Conservation (phyloP, 2,113 vertebrate genomes). For the Xenotilapia caudafasciata region DNA sequence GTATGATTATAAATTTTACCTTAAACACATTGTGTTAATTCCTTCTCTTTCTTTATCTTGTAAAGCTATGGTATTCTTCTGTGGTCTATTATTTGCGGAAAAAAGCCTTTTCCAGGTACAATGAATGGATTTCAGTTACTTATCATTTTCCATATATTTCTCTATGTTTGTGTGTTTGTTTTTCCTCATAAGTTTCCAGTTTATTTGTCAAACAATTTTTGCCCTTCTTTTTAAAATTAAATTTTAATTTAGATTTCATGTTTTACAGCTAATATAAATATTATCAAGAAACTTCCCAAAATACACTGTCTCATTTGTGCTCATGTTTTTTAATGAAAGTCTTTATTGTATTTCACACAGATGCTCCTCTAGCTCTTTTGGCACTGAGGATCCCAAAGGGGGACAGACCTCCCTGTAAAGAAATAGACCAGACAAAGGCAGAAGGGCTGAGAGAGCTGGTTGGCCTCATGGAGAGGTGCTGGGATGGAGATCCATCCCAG, state of each 20-base stretch:
- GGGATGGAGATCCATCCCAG: neutral
- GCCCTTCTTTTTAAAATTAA: neutral
- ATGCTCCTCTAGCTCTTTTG: rapidly evolving
- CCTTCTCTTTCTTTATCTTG: neutral
- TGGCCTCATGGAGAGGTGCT: conserved; percentile 22
- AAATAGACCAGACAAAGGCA: neutral
- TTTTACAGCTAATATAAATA: rapidly evolving
- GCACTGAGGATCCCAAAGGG: rapidly evolving
- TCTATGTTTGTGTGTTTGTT: neutral
- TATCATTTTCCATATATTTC: neutral
- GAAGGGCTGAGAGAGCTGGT: conserved; percentile 20
- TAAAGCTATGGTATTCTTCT: conserved; percentile 65
- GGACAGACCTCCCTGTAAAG: neutral
- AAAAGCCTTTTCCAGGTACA: conserved; percentile 46
- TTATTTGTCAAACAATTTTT: neutral
- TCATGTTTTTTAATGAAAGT: neutral
- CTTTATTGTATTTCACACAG: neutral
- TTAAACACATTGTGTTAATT: neutral
- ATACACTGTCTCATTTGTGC: rapidly evolving
- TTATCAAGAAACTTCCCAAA: neutral
- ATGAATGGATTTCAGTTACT: neutral
- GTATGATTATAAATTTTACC: neutral
- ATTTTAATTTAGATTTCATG: neutral
- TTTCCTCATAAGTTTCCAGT: neutral
- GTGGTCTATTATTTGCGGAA: conserved; percentile 59